These are phyloP conservation scores for Antheraea assamensis DNA, from an alignment of 2,888 invertebrate genomes.

Conservation along the genomic window DNA sequence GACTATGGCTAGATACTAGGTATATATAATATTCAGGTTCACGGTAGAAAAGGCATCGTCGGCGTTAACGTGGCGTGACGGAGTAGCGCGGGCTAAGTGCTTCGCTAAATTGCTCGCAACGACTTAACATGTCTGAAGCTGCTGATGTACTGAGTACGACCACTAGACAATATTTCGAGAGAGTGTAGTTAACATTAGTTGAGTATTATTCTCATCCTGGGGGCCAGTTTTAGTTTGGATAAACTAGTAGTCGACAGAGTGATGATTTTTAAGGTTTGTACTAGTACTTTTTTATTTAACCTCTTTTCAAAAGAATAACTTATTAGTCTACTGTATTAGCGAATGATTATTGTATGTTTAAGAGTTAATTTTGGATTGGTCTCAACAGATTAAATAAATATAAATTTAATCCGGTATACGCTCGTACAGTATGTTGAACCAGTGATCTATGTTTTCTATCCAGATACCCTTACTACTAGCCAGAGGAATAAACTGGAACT, in stretches of 20 bases:
- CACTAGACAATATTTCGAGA: slow-evolving; percentile 9
- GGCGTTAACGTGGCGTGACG: slow-evolving; percentile 60
- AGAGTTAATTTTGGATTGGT: neutral
- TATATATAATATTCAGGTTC: slow-evolving; percentile 39
- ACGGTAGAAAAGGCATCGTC: slow-evolving; percentile 43
- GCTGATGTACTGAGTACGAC: slow-evolving; percentile 23
- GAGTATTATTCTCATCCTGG: neutral
- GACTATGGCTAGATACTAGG: slow-evolving; percentile 1
- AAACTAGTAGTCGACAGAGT: neutral
- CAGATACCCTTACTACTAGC: too few relatives aligned
- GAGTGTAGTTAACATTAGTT: neutral
- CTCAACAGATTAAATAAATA: neutral
- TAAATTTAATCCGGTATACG: neutral
- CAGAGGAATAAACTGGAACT: too few relatives aligned
- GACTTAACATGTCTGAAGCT: slow-evolving; percentile 43
- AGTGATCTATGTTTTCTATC: too few relatives aligned
- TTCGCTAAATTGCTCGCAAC: slow-evolving; percentile 61
- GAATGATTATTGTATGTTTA: neutral
- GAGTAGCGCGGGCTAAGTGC: slow-evolving; percentile 60
- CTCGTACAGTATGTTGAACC: too few relatives aligned
- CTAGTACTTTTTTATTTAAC: neutral
- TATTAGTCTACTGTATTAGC: too few relatives aligned
- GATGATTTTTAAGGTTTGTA: neutral
- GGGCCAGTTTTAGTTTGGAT: neutral
- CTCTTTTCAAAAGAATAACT: neutral